Conservation (phyloP, 2,888 invertebrate species). For the Drosophila prolongata region DNA sequence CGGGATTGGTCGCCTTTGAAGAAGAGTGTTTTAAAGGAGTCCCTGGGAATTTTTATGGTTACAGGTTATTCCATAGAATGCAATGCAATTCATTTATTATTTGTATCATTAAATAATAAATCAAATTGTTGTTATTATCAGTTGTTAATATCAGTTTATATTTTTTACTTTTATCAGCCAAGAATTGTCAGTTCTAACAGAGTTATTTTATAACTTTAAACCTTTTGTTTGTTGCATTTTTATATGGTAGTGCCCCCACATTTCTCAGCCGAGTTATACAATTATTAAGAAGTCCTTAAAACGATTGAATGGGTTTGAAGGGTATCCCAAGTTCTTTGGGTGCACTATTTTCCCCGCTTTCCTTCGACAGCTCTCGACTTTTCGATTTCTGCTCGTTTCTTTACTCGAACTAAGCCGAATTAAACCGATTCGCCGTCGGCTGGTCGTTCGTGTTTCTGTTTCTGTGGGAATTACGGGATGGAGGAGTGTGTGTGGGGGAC, state of each 20-base stretch:
- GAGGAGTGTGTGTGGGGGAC: constrained; percentile 9
- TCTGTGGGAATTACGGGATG: constrained; percentile 22
- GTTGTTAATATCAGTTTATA: too few species aligned
- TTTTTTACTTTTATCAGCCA: too few species aligned
- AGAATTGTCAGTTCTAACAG: too few species aligned
- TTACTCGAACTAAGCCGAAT: constrained; percentile 10
- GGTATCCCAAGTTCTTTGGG: neutral
- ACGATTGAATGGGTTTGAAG: neutral
- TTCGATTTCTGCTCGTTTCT: constrained; percentile 16
- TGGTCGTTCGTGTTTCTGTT: constrained; percentile 9
- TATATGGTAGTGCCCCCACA: too few species aligned
- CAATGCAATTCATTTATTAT: neutral
- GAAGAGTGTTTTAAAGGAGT: neutral
- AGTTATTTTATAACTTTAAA: too few species aligned
- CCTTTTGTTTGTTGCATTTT: too few species aligned
- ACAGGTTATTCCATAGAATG: neutral
- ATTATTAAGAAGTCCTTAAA: too few species aligned
- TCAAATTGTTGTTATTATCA: too few species aligned
- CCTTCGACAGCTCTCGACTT: constrained; percentile 42
- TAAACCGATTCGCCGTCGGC: constrained; percentile 3
- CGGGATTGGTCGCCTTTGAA: constrained; percentile 4
- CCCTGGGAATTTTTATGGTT: neutral
- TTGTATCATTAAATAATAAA: too few species aligned
- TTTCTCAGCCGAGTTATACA: too few species aligned
- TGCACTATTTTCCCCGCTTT: neutral